Base-by-base conservation (phyloP, 1,140 invertebrate genomes). In the Drosophila suzukii region DNA sequence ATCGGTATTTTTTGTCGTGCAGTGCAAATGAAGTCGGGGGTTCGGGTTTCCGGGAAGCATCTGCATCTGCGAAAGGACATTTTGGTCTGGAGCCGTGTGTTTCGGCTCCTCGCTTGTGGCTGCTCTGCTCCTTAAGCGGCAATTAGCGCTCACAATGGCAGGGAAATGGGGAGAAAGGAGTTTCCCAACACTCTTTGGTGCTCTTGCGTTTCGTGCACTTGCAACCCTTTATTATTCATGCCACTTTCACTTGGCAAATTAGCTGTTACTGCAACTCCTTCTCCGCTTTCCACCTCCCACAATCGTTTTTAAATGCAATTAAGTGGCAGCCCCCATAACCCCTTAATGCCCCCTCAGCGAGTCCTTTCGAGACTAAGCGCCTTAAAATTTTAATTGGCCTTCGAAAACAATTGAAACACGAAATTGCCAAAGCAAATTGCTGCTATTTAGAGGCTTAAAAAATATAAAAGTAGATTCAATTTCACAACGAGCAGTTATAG, bases 231-330 rank as follows among this genome's bases (percentile, higher is more conserved):
- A 85, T 86, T 85, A 86, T 86, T 86, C 82, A 82, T 86, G 79
- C 79, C 75, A 86, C 80, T 89, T 75, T 84, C 85, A 89, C 85
- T 89, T 84, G 81, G 68, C 81, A 89, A 89, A 89, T 89, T 89
- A 89, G 84, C 81, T 77, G 66, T 58, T 79, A 73, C 71, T 82
- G 80, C 75, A 79, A 73, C 66, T 72, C 53, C 65, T 44, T 32
- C 66, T 34, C 11, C 38, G 20, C 7, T 41, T 38, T 12, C 12
- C 65, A 5, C 20, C 56, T 36, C 32, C 44, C 27, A 34, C 46
- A 81, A 84, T 89, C 77, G 72, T 80, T 88, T 88, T 83, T 60
- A 88, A 88, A 89, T 89, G 83, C 83, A 88, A 88, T 88, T 88
- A 88, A 83, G 75, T 88, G 84, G 77, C 77, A 81, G 17, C 41